phyloP scores from a whole-genome alignment of 92 coral and sea anemone genomes.

The Actinostola sp. region DNA sequence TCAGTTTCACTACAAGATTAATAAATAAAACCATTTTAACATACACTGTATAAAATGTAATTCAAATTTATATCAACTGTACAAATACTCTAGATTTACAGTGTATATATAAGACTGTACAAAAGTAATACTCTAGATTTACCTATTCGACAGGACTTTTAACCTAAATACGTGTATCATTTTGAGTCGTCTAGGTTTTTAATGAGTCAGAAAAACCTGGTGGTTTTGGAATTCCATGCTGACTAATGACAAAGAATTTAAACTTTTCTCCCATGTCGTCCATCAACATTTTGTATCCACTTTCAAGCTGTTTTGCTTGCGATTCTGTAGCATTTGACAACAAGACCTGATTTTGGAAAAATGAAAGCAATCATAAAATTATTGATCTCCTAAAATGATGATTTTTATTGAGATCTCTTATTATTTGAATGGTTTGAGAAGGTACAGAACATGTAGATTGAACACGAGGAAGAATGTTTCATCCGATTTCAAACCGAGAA shows the following conservation, averaged over 20 bases:
- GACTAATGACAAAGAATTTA: conserved; percentile 73
- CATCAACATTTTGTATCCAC: conserved; percentile 85
- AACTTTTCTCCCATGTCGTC: conserved; percentile 94
- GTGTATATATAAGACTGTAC: too few species aligned
- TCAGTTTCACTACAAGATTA: too few species aligned
- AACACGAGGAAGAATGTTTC: too few species aligned
- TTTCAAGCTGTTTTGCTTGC: conserved; percentile 73
- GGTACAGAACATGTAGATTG: too few species aligned
- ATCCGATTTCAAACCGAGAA: too few species aligned
- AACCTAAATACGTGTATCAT: not conserved
- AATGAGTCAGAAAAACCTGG: conserved; percentile 65
- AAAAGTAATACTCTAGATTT: too few species aligned
- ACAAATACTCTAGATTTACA: too few species aligned
- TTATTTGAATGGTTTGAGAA: too few species aligned
- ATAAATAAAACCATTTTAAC: too few species aligned
- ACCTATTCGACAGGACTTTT: not conserved
- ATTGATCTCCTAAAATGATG: not conserved
- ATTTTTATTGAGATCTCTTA: not conserved
- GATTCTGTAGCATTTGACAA: conserved; percentile 75
- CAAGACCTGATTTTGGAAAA: conserved; percentile 49
- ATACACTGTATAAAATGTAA: too few species aligned
- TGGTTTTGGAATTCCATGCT: conserved; percentile 61
- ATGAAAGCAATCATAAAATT: not conserved
- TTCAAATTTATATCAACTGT: too few species aligned
- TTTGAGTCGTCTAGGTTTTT: not conserved